Percentiles rank a stretch among this genome's conserved stretches.
Evolutionary conservation across 1,140 invertebrate genomes (phyloP).

Genomic region (Agrypnia vestita): DNA sequence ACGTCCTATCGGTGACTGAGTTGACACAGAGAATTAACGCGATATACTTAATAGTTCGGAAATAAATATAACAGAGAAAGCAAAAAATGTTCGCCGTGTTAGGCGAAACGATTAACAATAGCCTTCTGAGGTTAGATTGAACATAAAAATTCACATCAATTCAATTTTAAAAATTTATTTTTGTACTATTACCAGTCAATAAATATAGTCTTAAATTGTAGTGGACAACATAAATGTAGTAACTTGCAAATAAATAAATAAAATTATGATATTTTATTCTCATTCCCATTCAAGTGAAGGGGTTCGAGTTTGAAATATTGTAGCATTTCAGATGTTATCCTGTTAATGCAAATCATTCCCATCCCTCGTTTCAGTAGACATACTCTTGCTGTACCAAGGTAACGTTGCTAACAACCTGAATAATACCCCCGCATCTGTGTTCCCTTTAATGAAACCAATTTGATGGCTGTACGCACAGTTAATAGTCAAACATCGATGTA

Average conservation of each 20-base stretch:
- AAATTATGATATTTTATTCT: not conserved
- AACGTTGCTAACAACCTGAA: conserved; percentile 41
- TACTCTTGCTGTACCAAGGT: conserved; percentile 29
- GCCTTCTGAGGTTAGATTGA: no score
- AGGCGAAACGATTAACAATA: no score
- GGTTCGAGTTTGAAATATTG: conserved; percentile 14
- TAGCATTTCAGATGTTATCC: conserved; percentile 42
- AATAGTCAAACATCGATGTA: conserved; percentile 1
- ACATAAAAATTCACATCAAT: no score
- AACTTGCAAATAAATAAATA: not conserved
- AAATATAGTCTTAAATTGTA: no score
- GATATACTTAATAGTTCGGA: no score
- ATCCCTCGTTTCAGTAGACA: conserved; percentile 17
- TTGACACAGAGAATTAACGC: no score
- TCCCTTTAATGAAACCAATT: conserved; percentile 61
- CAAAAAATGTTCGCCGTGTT: no score
- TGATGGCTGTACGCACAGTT: conserved; percentile 31
- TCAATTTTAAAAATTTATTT: no score
- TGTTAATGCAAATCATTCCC: conserved; percentile 44
- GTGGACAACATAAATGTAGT: no score
- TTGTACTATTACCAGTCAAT: no score
- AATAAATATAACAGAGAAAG: no score
- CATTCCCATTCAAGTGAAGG: not conserved
- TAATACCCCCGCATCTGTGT: conserved; percentile 55
- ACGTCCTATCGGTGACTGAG: no score